A percentile compares a stretch with the other conserved stretches of the same genome.
Evolutionary conservation across 2,113 vertebrate genomes (phyloP).

Genomic region (Paratilapia polleni): DNA sequence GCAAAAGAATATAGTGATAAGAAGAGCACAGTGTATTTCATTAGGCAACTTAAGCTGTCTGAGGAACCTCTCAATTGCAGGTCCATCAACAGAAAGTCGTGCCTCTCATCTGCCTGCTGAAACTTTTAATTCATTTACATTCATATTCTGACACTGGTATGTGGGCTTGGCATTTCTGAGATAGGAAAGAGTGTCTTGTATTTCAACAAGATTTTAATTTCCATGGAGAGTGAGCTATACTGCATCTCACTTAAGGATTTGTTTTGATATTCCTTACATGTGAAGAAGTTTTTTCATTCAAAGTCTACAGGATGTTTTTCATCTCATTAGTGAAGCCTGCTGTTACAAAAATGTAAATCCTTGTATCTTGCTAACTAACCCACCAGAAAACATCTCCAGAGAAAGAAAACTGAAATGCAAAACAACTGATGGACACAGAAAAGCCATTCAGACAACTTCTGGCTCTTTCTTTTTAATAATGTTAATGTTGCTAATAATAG

Average conservation of each 20-base stretch:
- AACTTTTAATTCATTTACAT: constrained; percentile 55
- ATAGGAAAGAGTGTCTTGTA: constrained; percentile 18
- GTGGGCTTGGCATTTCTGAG: constrained; percentile 56
- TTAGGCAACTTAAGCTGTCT: constrained; percentile 30
- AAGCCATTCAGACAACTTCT: not conserved
- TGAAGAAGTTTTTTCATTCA: not conserved
- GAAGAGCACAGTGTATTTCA: constrained; percentile 51
- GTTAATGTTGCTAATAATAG: not conserved
- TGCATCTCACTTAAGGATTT: constrained; percentile 19
- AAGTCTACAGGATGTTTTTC: not conserved
- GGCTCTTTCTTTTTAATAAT: not conserved
- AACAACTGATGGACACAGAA: not conserved
- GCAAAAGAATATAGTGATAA: constrained; percentile 27
- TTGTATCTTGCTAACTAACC: not conserved
- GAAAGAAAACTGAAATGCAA: not conserved
- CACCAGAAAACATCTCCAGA: not conserved
- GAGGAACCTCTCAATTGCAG: constrained; percentile 44
- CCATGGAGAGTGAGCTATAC: constrained; percentile 26
- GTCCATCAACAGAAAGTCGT: constrained; percentile 43
- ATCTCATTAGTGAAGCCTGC: not conserved
- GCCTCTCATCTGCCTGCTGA: constrained; percentile 30
- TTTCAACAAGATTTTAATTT: constrained; percentile 34
- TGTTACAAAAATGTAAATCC: not conserved
- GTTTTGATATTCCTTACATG: constrained; percentile 33
- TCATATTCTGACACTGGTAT: constrained; percentile 31